Base-by-base conservation (phyloP, 2,113 vertebrate genomes). In the Pipra filicauda region DNA sequence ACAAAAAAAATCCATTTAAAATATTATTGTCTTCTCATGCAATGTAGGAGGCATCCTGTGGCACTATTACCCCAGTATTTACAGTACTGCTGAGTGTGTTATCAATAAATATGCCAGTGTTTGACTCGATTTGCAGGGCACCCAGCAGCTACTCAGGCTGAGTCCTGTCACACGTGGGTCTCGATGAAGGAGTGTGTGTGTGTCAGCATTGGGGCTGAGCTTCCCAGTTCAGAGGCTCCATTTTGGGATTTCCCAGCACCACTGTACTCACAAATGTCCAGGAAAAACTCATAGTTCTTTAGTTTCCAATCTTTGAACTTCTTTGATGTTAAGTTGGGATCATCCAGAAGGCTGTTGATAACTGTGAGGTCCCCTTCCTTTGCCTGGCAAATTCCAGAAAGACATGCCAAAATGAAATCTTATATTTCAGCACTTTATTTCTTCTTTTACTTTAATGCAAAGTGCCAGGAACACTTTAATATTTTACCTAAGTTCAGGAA, bases 181-280 rank as follows among this genome's bases (percentile, higher is more conserved):
- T 99, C 98, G 55, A 99, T 99, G 98, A 99, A 99, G 74, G 99
- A 99, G 97, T 99, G 98, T 35, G 98, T 99, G 96, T 99, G 99
- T 92, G 98, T 98, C 97, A 99, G 98, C 97, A 98, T 96, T 5
- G 98, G 98, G 52, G 95, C 97, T 80, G 98, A 98, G 59, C 97
- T 97, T 58, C 98, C 98, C 58, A 98, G 98, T 97, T 99, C 98
- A 81, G 98, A 98, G 73, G 98, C 97, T 88, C 98, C 98, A 7
- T 98, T 97, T 92, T 98, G 98, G 49, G 98, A 93, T 85, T 97
- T 97, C 87, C 97, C 82, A 94, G 94, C 96, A 91, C 94, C 98
- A 96, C 98, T 98, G 97, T 98, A 98, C 97, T 98, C 97, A 98
- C 98, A 99, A 97, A 99, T 99, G 98, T 99, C 99, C 96, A 99